Evolutionary conservation across 2,797 vertebrate genomes (phyloP).

Genomic region (Myiotriccus ornatus): DNA sequence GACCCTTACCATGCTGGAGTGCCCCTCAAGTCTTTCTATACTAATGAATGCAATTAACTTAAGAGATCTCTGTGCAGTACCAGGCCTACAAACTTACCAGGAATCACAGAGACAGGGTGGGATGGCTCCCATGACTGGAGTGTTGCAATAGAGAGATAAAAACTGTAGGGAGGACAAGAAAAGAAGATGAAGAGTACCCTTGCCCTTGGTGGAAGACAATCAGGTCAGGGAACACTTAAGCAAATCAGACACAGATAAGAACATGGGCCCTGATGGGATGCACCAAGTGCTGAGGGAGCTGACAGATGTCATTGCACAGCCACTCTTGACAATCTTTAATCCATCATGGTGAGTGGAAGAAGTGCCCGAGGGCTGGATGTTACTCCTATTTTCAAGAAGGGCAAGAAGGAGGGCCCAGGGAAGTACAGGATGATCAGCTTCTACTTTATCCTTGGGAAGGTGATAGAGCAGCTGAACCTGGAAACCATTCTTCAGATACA

Average conservation of each 20-base stretch:
- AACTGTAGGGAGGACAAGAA: neutral
- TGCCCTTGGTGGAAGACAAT: neutral
- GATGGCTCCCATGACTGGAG: neutral
- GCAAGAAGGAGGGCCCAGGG: neutral
- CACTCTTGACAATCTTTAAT: neutral
- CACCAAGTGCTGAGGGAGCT: neutral
- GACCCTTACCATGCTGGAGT: neutral
- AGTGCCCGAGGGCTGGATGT: neutral
- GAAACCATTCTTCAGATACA: neutral
- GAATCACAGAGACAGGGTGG: neutral
- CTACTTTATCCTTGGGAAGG: neutral
- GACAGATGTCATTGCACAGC: neutral
- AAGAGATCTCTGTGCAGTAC: neutral
- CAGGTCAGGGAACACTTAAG: neutral
- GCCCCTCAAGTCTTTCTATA: neutral
- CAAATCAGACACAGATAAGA: neutral
- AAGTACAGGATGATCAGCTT: neutral
- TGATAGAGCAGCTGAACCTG: neutral
- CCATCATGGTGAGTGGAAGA: accelerated
- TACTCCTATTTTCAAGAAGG: neutral
- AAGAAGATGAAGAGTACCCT: neutral
- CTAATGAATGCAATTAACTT: neutral
- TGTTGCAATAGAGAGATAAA: neutral
- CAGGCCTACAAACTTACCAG: neutral
- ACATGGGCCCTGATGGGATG: too few relatives aligned